These are phyloP conservation scores for Tachysurus vachellii DNA, from an alignment of 2,113 vertebrate species.

Conservation along the genomic window DNA sequence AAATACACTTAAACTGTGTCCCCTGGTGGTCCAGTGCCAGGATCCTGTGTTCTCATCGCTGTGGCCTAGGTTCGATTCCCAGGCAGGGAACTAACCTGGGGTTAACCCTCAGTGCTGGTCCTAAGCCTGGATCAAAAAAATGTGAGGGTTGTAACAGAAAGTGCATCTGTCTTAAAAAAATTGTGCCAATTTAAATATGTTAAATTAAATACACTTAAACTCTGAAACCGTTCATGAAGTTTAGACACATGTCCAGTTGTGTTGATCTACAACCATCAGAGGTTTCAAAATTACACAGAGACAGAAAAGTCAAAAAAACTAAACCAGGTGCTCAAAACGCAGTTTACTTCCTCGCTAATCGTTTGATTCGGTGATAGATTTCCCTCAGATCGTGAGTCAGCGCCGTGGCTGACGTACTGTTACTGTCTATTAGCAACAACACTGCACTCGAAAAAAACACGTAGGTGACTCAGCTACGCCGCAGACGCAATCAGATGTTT, in stretches of 20 bases:
- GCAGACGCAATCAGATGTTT: conserved; percentile 14
- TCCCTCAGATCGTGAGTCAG: not conserved
- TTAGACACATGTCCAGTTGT: not conserved
- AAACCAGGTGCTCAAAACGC: not conserved
- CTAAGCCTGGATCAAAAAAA: too few species aligned
- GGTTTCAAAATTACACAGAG: not conserved
- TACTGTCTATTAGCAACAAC: not conserved
- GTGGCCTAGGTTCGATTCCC: too few species aligned
- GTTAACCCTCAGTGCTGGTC: too few species aligned
- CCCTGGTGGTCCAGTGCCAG: too few species aligned
- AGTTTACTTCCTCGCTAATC: not conserved
- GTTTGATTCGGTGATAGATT: not conserved
- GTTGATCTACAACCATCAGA: not conserved
- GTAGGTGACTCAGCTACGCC: not conserved
- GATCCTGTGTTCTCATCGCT: too few species aligned
- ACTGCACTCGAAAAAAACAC: not conserved
- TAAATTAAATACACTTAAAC: not conserved
- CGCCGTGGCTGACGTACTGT: not conserved
- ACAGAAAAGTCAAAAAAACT: not conserved
- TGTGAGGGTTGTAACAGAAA: too few species aligned
- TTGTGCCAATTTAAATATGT: too few species aligned
- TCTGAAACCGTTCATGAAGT: not conserved
- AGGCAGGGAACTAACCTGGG: too few species aligned
- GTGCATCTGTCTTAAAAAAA: too few species aligned
- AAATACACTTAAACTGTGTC: too few species aligned